A percentile compares a stretch with the other conserved stretches of the same genome.
These are phyloP conservation scores for Cinclus cinclus DNA, from an alignment of 2,113 vertebrate genomes.

Conservation along the genomic window DNA sequence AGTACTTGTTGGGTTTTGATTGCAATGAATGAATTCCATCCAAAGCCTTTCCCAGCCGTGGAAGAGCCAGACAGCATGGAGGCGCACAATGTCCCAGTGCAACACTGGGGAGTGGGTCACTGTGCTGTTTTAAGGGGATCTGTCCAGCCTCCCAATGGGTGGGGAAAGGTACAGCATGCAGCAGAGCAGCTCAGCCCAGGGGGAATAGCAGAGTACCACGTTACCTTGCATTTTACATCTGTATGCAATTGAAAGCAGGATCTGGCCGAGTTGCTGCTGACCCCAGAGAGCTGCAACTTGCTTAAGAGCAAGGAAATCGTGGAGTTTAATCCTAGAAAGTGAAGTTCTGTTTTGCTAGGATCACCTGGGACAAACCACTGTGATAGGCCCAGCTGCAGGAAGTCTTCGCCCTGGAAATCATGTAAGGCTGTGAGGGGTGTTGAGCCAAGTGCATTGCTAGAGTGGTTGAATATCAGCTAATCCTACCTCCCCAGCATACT, in stretches of 20 bases:
- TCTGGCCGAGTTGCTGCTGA: conserved; percentile 1
- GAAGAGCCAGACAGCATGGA: conserved; percentile 36
- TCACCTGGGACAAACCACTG: conserved; percentile 10
- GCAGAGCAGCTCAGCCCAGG: background rate
- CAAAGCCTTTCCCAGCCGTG: background rate
- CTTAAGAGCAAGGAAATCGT: conserved; percentile 22
- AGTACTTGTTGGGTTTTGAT: conserved; percentile 59
- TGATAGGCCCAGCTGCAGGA: conserved; percentile 29
- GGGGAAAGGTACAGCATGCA: background rate
- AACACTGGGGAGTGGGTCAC: background rate
- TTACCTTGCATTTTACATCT: conserved; percentile 11
- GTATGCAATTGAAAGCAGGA: conserved; percentile 42
- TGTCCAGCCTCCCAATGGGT: background rate
- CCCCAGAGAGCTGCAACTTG: conserved; percentile 29
- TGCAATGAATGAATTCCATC: conserved; percentile 46
- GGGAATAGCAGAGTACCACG: background rate
- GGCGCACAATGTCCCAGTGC: fast-evolving
- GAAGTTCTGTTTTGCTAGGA: background rate
- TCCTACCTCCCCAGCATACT: background rate
- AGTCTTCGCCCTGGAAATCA: background rate
- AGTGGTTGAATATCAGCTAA: background rate
- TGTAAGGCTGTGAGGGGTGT: background rate
- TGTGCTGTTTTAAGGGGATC: background rate
- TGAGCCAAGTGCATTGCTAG: background rate
- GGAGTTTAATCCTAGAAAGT: conserved; percentile 63